Evolutionary conservation across 64 coral and sea anemone genomes (phyloP), one percentile per base, ranked within the genome.

Genomic region (Pocillopora verrucosa): DNA sequence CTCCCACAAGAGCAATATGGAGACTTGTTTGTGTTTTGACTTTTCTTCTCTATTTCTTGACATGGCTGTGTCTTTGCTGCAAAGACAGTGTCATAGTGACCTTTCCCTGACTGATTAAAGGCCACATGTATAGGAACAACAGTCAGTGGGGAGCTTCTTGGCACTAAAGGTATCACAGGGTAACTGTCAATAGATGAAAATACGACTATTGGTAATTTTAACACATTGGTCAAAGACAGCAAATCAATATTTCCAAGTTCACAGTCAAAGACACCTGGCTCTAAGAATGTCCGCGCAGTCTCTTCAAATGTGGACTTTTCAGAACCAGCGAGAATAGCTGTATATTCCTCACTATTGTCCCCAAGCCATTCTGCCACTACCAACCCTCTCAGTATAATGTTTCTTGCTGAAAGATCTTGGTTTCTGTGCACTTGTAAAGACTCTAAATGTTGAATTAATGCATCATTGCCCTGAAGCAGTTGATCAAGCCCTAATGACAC

Each of bases 71-170:
- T 78, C 76, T 79, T 79, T 79, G 77, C 51, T 59, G 77, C 77
- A 79, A 79, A 79, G 58, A 91, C 79, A 34, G 89, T 64, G 60
- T 91, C 80, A 84, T 91, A 84, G 60, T 91, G 89, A 75, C 89
- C 79, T 41, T 91, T 91, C 30, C 92, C 87, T 78, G 77, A 63
- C 73, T 89, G 87, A 60, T 84, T 94, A 34, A 86, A 94, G 22
- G 87, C 79, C 35, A 94, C 78, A 86, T 94, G 72, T 62, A 94
- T 59, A 36, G 92, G 92, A 78, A 86, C 80, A 65, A 57, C 61
- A 58, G 69, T 57, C 59, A 89, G 13, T 59, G 80, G 87, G 62
- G n/a, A 30, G 15, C 77, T 51, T 51, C 73, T 59, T 10, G 87
- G 92, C 17, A 86, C 34, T 72, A 93, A 12, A 70, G 87, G 79